These are phyloP conservation scores for Aphidius ervi DNA, from an alignment of 1,140 invertebrate species.

Conservation along the genomic window DNA sequence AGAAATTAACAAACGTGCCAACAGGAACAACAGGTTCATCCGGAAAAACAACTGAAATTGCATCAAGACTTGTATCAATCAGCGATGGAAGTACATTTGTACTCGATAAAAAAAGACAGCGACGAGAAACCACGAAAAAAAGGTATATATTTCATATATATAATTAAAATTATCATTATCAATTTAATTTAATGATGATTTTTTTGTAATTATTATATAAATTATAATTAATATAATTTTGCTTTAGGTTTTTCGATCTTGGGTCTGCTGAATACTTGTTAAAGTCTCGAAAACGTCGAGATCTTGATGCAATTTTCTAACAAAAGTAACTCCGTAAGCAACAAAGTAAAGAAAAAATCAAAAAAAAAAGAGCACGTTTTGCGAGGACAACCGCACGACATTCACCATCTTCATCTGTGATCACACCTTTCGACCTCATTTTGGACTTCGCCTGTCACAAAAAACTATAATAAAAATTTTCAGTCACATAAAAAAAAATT, in stretches of 20 bases:
- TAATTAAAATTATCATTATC: not conserved
- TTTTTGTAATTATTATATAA: not conserved
- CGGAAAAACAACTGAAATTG: slow-evolving; percentile 42
- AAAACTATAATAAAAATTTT: slow-evolving; percentile 50
- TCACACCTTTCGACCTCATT: slow-evolving; percentile 51
- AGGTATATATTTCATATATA: slow-evolving; percentile 5
- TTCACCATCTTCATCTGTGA: slow-evolving; percentile 51
- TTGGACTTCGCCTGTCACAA: slow-evolving; percentile 51
- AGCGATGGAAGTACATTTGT: slow-evolving; percentile 43
- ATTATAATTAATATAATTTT: not conserved
- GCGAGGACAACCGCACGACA: slow-evolving; percentile 52
- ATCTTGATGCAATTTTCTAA: too few species aligned
- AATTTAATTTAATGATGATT: not conserved
- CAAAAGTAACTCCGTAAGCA: not conserved
- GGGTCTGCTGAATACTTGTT: slow-evolving; percentile 40
- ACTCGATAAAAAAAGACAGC: slow-evolving; percentile 36
- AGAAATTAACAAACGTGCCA: slow-evolving; percentile 47
- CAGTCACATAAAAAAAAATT: slow-evolving; percentile 48
- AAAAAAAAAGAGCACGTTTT: slow-evolving; percentile 33
- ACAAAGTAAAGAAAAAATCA: slow-evolving; percentile 3
- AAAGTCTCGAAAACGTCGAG: slow-evolving; percentile 41
- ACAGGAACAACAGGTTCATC: slow-evolving; percentile 43
- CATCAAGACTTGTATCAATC: slow-evolving; percentile 39
- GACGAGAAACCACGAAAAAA: slow-evolving; percentile 32
- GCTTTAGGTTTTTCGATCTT: slow-evolving; percentile 27